Percentiles rank a stretch among this genome's conserved stretches.
Conservation (phyloP, 2,888 invertebrate species). For the Spicauda simplicius region DNA sequence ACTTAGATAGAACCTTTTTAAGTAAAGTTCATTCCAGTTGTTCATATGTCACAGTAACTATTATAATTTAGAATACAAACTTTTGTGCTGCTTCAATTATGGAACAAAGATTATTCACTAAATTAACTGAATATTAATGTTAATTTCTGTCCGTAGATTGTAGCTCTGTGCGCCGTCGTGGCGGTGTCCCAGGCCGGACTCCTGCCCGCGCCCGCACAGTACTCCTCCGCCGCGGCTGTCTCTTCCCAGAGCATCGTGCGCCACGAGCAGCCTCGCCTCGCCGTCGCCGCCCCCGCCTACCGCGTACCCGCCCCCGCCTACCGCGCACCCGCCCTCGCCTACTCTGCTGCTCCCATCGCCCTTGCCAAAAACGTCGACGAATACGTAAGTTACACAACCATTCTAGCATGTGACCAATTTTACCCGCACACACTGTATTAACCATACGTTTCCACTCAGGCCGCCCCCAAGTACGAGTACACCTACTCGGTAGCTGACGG, state of each 20-base stretch:
- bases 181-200: conserved; percentile 55
- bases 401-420: not conserved
- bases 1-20: too few species aligned
- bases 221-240: conserved; percentile 62
- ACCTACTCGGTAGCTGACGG: conserved; percentile 83
- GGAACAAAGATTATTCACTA: too few species aligned
- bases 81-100: too few species aligned
- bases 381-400: conserved; percentile 41
- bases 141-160: conserved; percentile 9
- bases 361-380: conserved; percentile 51
- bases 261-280: conserved; percentile 59
- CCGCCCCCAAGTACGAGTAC: conserved; percentile 79
- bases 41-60: too few species aligned
- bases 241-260: too few species aligned
- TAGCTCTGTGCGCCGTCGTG: conserved; percentile 53
- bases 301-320: not conserved
- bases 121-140: too few species aligned
- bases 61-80: too few species aligned
- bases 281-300: conserved; percentile 43
- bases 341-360: conserved; percentile 12
- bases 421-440: not conserved
- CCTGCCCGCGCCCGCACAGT: conserved; percentile 62
- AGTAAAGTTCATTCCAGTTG: too few species aligned
- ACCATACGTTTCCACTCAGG: conserved; percentile 46
- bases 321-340: conserved; percentile 6